These are phyloP conservation scores for Brotula barbata DNA, from an alignment of 2,797 vertebrate species.

Conservation along the genomic window DNA sequence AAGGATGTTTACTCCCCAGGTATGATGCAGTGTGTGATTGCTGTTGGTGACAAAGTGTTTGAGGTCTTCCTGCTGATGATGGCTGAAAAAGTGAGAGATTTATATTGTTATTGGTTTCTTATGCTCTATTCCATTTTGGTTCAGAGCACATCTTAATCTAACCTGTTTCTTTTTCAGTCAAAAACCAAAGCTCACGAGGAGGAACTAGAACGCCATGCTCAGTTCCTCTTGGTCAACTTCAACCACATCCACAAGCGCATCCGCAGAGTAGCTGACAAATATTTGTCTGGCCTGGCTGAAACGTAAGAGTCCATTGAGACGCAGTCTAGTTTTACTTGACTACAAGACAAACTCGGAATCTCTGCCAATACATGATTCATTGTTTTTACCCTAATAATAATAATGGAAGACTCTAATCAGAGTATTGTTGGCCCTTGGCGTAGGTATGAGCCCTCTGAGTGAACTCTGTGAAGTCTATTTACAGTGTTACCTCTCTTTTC, in stretches of 20 bases:
- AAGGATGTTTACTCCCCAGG: constrained; percentile 71
- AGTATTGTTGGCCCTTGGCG: no score
- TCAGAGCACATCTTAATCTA: no score
- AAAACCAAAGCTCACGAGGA: constrained; percentile 95
- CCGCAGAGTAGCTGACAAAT: constrained; percentile 93
- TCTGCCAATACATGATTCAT: no score
- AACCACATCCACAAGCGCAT: constrained; percentile 98
- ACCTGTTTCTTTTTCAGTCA: constrained; percentile 70
- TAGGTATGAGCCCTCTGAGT: no score
- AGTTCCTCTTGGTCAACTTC: constrained; percentile 96
- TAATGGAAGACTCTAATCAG: no score
- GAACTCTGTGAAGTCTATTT: no score
- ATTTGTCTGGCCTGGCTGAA: constrained; percentile 93
- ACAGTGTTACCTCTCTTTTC: constrained; percentile 17
- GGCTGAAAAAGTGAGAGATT: constrained; percentile 88
- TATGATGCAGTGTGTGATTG: constrained; percentile 98
- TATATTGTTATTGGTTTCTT: not conserved
- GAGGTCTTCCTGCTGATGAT: constrained; percentile 95
- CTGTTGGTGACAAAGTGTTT: constrained; percentile 96
- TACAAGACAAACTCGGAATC: no score
- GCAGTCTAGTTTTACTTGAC: no score
- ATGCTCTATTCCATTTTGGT: not conserved
- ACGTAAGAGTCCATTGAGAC: constrained; percentile 80
- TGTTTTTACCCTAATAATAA: no score
- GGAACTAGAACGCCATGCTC: constrained; percentile 91